Percentiles rank a stretch among this genome's conserved stretches.
Evolutionary conservation across 2,888 invertebrate genomes (phyloP).

Genomic region (Sphaerophoria taeniata): DNA sequence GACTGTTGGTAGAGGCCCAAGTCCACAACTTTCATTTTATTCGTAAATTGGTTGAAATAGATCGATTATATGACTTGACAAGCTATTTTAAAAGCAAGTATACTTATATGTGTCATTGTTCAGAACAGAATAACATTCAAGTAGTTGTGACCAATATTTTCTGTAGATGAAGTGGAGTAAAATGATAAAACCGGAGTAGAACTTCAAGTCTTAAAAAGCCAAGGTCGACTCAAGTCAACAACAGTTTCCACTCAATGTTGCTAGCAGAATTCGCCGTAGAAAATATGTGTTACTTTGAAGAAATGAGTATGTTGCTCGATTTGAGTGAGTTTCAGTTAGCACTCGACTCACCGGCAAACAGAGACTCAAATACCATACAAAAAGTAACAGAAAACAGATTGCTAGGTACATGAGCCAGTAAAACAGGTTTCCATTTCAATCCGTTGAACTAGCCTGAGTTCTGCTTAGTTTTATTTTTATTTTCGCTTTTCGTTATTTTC

Average conservation of each 20-base stretch:
- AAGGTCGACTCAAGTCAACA: background rate
- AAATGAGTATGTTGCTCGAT: conserved; percentile 18
- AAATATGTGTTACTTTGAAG: background rate
- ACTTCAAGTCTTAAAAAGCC: too few species aligned
- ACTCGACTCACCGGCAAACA: background rate
- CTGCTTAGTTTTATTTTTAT: conserved; percentile 13
- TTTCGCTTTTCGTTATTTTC: background rate
- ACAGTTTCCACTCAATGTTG: conserved; percentile 15
- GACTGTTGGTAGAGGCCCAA: too few species aligned
- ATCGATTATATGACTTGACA: too few species aligned
- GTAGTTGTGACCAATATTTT: too few species aligned
- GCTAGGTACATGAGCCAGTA: conserved; percentile 29
- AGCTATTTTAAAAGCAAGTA: too few species aligned
- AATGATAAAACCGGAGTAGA: too few species aligned
- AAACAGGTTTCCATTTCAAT: conserved; percentile 63
- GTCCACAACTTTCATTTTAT: too few species aligned
- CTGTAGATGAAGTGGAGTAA: too few species aligned
- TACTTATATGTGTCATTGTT: too few species aligned
- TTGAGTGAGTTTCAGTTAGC: conserved; percentile 4
- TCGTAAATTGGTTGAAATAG: too few species aligned
- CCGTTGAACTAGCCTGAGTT: conserved; percentile 45
- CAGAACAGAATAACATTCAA: too few species aligned
- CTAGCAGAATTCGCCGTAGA: conserved; percentile 36
- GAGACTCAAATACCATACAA: background rate
- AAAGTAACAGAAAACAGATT: background rate